Evolutionary conservation across 37 sponge, comb jelly and placozoan genomes (phyloP).

Genomic region (Diacarnus erythraeanus): DNA sequence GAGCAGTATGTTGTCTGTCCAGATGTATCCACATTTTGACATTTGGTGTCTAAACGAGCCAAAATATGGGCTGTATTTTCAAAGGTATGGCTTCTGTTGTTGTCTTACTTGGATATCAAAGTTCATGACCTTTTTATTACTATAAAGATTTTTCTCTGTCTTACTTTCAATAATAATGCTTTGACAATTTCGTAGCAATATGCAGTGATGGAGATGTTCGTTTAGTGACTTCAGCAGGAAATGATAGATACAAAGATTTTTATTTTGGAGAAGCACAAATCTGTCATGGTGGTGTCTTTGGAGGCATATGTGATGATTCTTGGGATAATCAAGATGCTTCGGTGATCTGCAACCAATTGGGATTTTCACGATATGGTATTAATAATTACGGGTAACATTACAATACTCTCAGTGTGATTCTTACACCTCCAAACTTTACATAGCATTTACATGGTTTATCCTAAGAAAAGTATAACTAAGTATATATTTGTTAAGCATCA

Average conservation of each 20-base stretch:
- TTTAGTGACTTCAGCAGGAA: not conserved
- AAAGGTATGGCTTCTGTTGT: too few species aligned
- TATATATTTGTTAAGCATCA: too few species aligned
- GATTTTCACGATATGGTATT: conserved; percentile 41
- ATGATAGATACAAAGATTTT: not conserved
- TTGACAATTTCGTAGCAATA: not conserved
- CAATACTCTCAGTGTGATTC: too few species aligned
- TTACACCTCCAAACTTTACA: too few species aligned
- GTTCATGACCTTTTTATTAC: too few species aligned
- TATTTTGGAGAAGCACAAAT: conserved; percentile 6
- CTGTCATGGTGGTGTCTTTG: conserved; percentile 1
- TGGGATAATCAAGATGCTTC: conserved; percentile 47
- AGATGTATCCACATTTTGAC: too few species aligned
- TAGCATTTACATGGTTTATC: too few species aligned
- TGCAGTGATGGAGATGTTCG: conserved; percentile 31
- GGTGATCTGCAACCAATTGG: conserved; percentile 32
- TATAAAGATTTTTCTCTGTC: not conserved
- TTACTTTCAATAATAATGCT: not conserved
- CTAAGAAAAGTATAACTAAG: too few species aligned
- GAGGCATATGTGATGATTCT: conserved; percentile 19
- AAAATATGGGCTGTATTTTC: too few species aligned
- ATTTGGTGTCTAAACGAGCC: too few species aligned
- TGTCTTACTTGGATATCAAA: too few species aligned
- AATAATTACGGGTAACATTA: not conserved
- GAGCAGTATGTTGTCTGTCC: too few species aligned